A percentile compares a stretch with the other conserved stretches of the same genome.
These are phyloP conservation scores for Paradoxurus hermaphroditus DNA, from an alignment of 2,113 vertebrate genomes.

Conservation along the genomic window DNA sequence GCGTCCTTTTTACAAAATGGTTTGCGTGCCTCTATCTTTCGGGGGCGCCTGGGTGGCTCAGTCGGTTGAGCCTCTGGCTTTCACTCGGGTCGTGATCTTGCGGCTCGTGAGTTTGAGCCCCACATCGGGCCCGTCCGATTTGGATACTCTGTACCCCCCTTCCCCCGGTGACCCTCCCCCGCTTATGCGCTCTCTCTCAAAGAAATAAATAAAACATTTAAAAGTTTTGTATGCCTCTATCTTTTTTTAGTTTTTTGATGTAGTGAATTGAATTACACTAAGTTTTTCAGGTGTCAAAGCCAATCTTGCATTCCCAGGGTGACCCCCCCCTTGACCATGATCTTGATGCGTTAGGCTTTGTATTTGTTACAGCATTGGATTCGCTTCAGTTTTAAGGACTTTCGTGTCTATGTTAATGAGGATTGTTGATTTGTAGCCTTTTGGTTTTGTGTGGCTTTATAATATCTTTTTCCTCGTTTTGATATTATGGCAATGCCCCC, in stretches of 20 bases:
- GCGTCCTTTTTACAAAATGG: background rate
- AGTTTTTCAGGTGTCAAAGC: background rate
- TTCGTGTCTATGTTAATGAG: background rate
- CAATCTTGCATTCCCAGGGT: background rate
- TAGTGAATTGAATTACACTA: background rate
- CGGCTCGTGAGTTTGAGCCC: too few relatives aligned
- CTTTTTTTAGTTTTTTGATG: background rate
- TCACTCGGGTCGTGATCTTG: too few relatives aligned
- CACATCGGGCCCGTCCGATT: too few relatives aligned
- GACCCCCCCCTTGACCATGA: background rate
- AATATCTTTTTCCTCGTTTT: background rate
- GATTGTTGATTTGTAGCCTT: background rate
- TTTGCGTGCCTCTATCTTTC: background rate
- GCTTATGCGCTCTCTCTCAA: too few relatives aligned
- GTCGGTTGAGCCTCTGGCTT: too few relatives aligned
- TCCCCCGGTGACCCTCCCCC: too few relatives aligned
- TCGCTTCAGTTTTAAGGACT: background rate
- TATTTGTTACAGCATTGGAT: background rate
- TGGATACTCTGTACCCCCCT: too few relatives aligned
- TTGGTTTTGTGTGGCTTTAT: background rate
- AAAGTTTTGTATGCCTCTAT: too few relatives aligned
- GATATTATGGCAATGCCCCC: background rate
- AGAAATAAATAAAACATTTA: too few relatives aligned
- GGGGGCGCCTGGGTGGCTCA: too few relatives aligned
- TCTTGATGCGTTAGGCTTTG: background rate